Evolutionary conservation across 2,797 vertebrate species (phyloP).

Genomic region (Paguma larvata): DNA sequence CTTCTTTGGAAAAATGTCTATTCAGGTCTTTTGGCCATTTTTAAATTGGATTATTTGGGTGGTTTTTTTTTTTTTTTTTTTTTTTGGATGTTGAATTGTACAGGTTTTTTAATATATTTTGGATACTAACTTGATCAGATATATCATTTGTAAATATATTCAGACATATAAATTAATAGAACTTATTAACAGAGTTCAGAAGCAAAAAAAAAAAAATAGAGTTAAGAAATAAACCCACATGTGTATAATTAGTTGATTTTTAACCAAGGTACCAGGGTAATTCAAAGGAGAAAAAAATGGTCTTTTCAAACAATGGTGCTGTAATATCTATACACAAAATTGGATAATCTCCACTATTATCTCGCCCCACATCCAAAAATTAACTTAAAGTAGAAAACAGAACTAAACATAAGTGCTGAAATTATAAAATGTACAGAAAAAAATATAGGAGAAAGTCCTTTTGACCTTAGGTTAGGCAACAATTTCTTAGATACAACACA

Average conservation of each 20-base stretch:
- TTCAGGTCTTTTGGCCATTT: neutral
- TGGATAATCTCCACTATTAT: neutral
- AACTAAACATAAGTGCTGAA: neutral
- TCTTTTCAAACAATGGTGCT: neutral
- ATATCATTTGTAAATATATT: neutral
- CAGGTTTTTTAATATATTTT: neutral
- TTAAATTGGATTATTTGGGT: neutral
- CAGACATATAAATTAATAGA: neutral
- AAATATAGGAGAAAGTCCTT: neutral
- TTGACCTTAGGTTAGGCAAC: neutral
- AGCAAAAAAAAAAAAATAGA: neutral
- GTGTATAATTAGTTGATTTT: neutral
- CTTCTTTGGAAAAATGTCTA: neutral
- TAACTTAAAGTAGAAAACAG: neutral
- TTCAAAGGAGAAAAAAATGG: neutral
- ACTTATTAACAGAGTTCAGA: neutral
- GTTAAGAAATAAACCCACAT: neutral
- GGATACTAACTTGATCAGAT: neutral
- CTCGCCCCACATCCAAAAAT: neutral
- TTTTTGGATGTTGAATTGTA: neutral
- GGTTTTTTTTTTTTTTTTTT: no score
- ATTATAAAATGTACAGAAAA: neutral
- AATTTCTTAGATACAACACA: neutral
- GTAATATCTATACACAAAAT: neutral
- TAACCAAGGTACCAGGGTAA: neutral